phyloP scores from a whole-genome alignment of 1,140 invertebrate genomes.

The Galleria mellonella region DNA sequence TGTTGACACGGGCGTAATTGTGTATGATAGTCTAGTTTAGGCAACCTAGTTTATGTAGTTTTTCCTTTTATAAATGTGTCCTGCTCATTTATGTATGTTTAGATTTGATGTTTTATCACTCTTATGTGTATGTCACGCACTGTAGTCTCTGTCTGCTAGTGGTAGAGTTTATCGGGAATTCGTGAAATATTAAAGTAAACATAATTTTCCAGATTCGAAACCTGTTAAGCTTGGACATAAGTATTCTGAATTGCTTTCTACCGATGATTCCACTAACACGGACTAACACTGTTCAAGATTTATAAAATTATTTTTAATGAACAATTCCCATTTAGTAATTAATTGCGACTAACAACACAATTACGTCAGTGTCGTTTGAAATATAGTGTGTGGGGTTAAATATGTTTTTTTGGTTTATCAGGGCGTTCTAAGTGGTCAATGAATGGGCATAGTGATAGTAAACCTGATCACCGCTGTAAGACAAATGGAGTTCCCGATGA shows the following conservation, averaged over 20 bases:
- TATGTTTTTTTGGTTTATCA: slow-evolving; percentile 48
- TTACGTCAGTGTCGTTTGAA: slow-evolving; percentile 53
- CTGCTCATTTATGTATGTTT: slow-evolving; percentile 23
- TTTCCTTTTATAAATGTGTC: slow-evolving; percentile 16
- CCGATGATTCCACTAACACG: slow-evolving; percentile 42
- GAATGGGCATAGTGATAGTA: slow-evolving; percentile 30
- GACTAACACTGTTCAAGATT: slow-evolving; percentile 26
- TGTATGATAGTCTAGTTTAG: slow-evolving; percentile 43
- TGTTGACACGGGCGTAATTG: slow-evolving; percentile 61
- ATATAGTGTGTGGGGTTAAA: slow-evolving; percentile 30
- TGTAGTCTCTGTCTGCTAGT: slow-evolving; percentile 25
- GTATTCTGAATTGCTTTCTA: slow-evolving; percentile 36
- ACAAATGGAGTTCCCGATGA: slow-evolving; percentile 3
- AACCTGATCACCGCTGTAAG: slow-evolving; percentile 13
- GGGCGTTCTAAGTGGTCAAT: slow-evolving; percentile 46
- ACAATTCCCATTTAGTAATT: slow-evolving; percentile 16
- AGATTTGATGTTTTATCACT: slow-evolving; percentile 25
- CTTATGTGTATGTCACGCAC: slow-evolving; percentile 33
- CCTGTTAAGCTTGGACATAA: slow-evolving; percentile 42
- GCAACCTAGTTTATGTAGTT: slow-evolving; percentile 30
- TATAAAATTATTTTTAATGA: slow-evolving; percentile 17
- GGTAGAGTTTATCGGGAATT: slow-evolving; percentile 11
- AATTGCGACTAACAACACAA: slow-evolving; percentile 33
- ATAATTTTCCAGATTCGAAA: slow-evolving; percentile 55
- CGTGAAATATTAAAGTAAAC: slow-evolving; percentile 32